Conservation (phyloP, 2,797 vertebrate species). For the Otolemur crassicaudatus region DNA sequence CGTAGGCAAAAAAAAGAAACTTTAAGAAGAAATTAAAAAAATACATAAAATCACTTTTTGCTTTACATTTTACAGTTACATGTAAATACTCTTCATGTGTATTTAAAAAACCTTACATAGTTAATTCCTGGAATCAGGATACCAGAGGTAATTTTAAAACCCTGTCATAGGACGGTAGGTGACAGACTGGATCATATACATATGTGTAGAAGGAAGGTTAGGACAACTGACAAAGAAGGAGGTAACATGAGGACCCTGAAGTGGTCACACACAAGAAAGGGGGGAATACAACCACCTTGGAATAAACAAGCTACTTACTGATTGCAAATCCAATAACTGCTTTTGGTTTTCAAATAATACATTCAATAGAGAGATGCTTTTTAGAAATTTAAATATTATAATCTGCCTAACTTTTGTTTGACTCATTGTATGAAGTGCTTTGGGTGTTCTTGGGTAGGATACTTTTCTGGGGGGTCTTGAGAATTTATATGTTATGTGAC, state of each 20-base stretch:
- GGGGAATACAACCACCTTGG: background rate
- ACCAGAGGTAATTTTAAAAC: background rate
- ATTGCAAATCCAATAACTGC: background rate
- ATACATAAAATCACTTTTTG: background rate
- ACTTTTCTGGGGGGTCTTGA: background rate
- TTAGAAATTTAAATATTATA: slow-evolving; percentile 16
- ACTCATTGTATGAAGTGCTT: background rate
- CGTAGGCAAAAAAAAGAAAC: background rate
- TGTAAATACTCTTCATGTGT: background rate
- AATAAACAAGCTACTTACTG: background rate
- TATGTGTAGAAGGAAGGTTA: background rate
- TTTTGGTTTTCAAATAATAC: slow-evolving; percentile 33
- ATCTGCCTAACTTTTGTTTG: background rate
- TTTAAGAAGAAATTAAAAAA: slow-evolving; percentile 43
- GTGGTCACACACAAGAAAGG: background rate
- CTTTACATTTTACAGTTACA: background rate
- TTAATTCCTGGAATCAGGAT: background rate
- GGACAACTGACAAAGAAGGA: background rate
- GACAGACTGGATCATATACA: background rate
- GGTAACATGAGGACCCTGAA: background rate
- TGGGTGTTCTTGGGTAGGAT: slow-evolving; percentile 10
- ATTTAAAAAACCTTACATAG: background rate
- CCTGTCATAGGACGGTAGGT: background rate
- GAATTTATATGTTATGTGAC: slow-evolving; percentile 9
- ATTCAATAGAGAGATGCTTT: background rate